Evolutionary conservation across 2,888 invertebrate genomes (phyloP).

Genomic region (Agriopis leucophaearia): DNA sequence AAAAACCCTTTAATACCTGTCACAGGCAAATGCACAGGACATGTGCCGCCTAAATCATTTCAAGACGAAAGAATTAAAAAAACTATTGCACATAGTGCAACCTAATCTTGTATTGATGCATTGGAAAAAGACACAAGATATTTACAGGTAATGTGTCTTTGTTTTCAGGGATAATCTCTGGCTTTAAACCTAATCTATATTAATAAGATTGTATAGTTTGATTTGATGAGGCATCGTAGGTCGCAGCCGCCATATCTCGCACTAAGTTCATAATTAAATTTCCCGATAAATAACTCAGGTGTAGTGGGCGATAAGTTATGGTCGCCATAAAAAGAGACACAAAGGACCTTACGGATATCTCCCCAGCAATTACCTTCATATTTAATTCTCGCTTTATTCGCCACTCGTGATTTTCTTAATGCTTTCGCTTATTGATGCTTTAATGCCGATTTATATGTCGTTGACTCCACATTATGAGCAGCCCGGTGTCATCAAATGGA

Average conservation of each 20-base stretch:
- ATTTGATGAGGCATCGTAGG: conserved; percentile 42
- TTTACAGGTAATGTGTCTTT: background rate
- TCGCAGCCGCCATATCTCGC: conserved; percentile 50
- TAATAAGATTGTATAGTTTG: background rate
- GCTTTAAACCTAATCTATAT: conserved; percentile 10
- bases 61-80: too few species aligned
- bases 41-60: too few species aligned
- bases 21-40: too few species aligned
- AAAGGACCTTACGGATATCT: conserved; percentile 66
- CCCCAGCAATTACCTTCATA: conserved; percentile 57
- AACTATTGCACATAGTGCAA: too few species aligned
- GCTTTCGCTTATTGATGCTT: conserved; percentile 39
- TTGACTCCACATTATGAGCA: conserved; percentile 3
- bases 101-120: too few species aligned
- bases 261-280: conserved; percentile 69
- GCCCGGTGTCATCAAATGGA: background rate
- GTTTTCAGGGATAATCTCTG: background rate
- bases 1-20: too few species aligned
- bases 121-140: too few species aligned
- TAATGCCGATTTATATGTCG: conserved; percentile 26
- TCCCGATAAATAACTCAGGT: conserved; percentile 63
- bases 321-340: conserved; percentile 70
- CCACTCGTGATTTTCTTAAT: conserved; percentile 33
- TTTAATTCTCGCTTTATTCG: conserved; percentile 43
- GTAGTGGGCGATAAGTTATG: conserved; percentile 74